Percentiles rank a stretch among this genome's conserved stretches.
Conservation (phyloP, 2,888 invertebrate genomes). For the Dioctria linearis region DNA sequence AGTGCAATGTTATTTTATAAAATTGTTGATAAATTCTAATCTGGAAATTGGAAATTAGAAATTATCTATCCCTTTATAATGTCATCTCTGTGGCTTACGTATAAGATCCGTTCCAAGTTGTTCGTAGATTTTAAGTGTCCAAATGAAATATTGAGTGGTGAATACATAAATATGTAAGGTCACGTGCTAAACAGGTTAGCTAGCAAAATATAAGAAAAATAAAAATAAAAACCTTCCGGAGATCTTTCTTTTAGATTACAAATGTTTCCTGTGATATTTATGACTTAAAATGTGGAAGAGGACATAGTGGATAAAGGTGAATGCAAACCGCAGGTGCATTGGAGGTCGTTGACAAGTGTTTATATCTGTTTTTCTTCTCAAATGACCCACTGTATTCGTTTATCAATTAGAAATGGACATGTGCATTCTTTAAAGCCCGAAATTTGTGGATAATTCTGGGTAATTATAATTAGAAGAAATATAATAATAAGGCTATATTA, state of each 20-base stretch:
- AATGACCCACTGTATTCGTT: too few relatives aligned
- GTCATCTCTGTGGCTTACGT: too few relatives aligned
- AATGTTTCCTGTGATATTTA: slow-evolving; percentile 29
- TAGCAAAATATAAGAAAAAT: background rate
- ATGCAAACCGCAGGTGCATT: slow-evolving; percentile 18
- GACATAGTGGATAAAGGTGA: slow-evolving; percentile 27
- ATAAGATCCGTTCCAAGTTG: background rate
- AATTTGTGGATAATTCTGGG: too few relatives aligned
- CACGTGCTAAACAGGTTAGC: slow-evolving; percentile 21
- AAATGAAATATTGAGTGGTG: slow-evolving; percentile 9
- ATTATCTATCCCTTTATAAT: too few relatives aligned
- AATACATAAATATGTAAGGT: background rate
- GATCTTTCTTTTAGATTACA: slow-evolving; percentile 33
- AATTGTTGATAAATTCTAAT: background rate
- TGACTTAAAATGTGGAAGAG: slow-evolving; percentile 24
- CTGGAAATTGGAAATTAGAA: background rate
- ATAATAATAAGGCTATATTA: too few relatives aligned
- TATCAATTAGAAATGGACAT: too few relatives aligned
- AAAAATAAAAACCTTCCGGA: background rate
- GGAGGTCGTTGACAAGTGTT: too few relatives aligned
- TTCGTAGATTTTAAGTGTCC: background rate
- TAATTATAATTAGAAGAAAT: too few relatives aligned
- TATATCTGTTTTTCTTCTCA: too few relatives aligned
- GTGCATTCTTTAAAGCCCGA: too few relatives aligned
- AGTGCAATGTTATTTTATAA: slow-evolving; percentile 15